These are phyloP conservation scores for Ginglymostoma cirratum DNA, from an alignment of 2,113 vertebrate species.

Conservation along the genomic window DNA sequence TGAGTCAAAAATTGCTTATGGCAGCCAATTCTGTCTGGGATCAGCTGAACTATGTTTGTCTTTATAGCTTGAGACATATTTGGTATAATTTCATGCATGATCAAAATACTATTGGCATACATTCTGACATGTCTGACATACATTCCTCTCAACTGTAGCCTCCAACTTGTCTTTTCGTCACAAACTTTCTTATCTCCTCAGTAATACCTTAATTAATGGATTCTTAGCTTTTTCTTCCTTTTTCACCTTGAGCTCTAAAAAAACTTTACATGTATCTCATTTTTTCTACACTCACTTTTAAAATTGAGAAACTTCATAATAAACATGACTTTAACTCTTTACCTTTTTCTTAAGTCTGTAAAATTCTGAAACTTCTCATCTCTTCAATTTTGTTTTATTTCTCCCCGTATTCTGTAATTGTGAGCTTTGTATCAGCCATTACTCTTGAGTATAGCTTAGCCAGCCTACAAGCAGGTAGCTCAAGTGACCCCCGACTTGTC, in stretches of 20 bases:
- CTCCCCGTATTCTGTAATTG: background rate
- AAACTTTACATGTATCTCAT: background rate
- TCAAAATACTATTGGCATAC: background rate
- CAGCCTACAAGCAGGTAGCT: background rate
- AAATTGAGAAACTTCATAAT: background rate
- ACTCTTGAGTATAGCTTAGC: background rate
- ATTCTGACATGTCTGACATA: too few relatives aligned
- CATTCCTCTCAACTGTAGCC: background rate
- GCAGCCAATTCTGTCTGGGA: background rate
- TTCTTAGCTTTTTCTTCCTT: background rate
- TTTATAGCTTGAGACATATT: background rate
- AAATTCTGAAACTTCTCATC: background rate
- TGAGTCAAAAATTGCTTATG: background rate
- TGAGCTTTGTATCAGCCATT: background rate
- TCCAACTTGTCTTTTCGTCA: background rate
- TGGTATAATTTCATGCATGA: conserved; percentile 29
- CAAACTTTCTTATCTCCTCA: background rate
- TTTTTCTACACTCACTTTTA: background rate
- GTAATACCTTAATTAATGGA: background rate
- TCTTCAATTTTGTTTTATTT: background rate
- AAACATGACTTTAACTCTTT: background rate
- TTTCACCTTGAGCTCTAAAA: background rate
- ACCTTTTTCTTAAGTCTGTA: background rate
- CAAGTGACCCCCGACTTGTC: background rate
- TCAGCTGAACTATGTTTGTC: background rate